These are phyloP conservation scores for Tetragnatha versicolor DNA, from an alignment of 1,140 invertebrate species.

Conservation along the genomic window DNA sequence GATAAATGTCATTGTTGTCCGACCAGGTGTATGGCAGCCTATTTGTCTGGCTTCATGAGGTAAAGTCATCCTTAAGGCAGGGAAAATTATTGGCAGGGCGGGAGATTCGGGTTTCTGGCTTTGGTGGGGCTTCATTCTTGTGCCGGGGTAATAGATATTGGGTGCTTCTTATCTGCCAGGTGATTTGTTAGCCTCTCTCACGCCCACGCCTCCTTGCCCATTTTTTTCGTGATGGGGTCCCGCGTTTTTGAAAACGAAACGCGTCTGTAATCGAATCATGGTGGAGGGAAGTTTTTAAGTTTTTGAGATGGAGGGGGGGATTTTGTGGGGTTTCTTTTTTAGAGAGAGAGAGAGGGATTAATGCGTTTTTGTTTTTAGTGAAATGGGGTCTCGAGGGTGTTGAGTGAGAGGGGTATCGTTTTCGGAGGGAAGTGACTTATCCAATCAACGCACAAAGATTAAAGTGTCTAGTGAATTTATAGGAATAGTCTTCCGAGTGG, in stretches of 20 bases:
- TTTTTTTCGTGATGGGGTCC: neutral
- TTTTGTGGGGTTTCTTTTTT: too few species aligned
- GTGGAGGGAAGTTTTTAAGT: too few species aligned
- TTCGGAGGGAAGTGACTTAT: too few species aligned
- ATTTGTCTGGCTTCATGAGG: conserved; percentile 46
- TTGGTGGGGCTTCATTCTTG: conserved; percentile 32
- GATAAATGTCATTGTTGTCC: conserved; percentile 26
- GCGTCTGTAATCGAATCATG: too few species aligned
- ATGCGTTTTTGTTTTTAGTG: too few species aligned
- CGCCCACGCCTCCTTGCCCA: neutral
- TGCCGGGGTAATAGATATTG: conserved; percentile 33
- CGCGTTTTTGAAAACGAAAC: neutral
- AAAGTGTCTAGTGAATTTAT: too few species aligned
- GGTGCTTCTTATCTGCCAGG: conserved; percentile 23
- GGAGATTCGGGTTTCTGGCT: neutral
- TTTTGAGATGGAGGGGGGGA: too few species aligned
- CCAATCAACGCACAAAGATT: too few species aligned
- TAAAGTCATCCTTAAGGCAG: neutral
- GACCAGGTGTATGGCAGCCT: conserved; percentile 39
- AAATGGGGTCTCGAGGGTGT: too few species aligned
- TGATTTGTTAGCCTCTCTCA: conserved; percentile 12
- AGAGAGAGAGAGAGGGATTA: too few species aligned
- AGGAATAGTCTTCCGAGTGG: too few species aligned
- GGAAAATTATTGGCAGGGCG: neutral
- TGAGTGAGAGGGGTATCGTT: too few species aligned